Percentiles rank a stretch among this genome's conserved stretches.
Evolutionary conservation across 92 coral and sea anemone species (phyloP).

Genomic region (Pocillopora grandis): DNA sequence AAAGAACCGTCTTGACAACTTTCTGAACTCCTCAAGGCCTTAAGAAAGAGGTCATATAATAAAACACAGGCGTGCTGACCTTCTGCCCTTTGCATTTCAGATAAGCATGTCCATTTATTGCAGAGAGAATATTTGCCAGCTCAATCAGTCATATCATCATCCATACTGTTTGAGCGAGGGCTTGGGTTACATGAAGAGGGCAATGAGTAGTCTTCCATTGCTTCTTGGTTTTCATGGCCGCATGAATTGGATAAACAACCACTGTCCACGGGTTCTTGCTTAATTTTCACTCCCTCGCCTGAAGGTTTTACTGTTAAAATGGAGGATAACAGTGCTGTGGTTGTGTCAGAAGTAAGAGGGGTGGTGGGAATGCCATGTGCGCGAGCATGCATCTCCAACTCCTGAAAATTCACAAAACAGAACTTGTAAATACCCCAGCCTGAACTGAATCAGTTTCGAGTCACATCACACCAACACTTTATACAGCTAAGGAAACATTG

Average conservation of each 20-base stretch:
- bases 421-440: neutral
- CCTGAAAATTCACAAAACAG: constrained; percentile 43
- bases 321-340: constrained; percentile 86
- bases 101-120: neutral
- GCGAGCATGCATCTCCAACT: constrained; percentile 98
- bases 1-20: too few species aligned
- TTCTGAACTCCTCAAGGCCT: neutral
- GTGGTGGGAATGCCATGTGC: constrained; percentile 98
- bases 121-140: neutral
- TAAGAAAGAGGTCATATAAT: constrained; percentile 5
- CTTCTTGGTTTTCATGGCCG: constrained; percentile 58
- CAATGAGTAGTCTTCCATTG: constrained; percentile 75
- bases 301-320: constrained; percentile 65
- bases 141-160: constrained; percentile 65
- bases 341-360: constrained; percentile 91
- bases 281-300: constrained; percentile 44
- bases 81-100: constrained; percentile 2
- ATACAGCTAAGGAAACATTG: too few species aligned
- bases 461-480: neutral
- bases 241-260: constrained; percentile 21
- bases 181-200: constrained; percentile 83
- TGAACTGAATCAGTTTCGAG: neutral
- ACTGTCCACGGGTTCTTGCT: constrained; percentile 71
- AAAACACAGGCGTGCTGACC: constrained; percentile 5
- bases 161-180: constrained; percentile 74